Evolutionary conservation across 2,113 vertebrate genomes (phyloP), one percentile per base, ranked within the genome.

Genomic region (Pao palembangensis): DNA sequence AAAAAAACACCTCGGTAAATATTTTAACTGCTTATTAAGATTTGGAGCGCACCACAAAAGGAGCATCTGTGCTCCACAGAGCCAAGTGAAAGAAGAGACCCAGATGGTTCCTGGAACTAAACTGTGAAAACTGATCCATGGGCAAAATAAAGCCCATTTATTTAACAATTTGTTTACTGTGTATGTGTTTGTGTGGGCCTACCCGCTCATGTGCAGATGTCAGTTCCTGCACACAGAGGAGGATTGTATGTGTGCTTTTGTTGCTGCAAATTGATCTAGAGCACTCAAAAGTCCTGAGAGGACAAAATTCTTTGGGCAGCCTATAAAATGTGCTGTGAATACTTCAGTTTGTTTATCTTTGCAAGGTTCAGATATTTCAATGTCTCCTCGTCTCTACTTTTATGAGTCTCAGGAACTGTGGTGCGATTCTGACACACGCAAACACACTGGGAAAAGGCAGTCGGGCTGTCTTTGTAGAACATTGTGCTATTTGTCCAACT

Each of bases 1-100:
- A 76, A 81, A 83, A 93, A 92, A 88, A 87, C 91, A 92, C 90
- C 93, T 95, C 91, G 85, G 95, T 96, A 98, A 98, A 98, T 96
- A 99, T 96, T 97, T 98, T 98, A 97, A 96, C 95, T 96, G 94
- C 96, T 96, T 98, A 96, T 95, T 92, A 96, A 94, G 93, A 95
- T 94, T 85, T 91, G 90, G 88, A 88, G 92, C 86, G 76, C 91
- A 82, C 88, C 90, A 98, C 95, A 98, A 98, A 94, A 92, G 93
- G 76, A 91, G 92, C 95, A 97, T 98, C 94, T 97, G 95, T 93
- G 93, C 91, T 89, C 72, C 88, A 88, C 87, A 81, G 88, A 88
- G 82, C 90, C 76, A 88, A 84, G 82, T 92, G 91, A 91, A 92
- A 89, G 82, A 87, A 88, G 76, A 88, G 84, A 90, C 92, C 92